A percentile compares a stretch with the other conserved stretches of the same genome.
Evolutionary conservation across 2,797 vertebrate species (phyloP).

Genomic region (Sebastes goodei): DNA sequence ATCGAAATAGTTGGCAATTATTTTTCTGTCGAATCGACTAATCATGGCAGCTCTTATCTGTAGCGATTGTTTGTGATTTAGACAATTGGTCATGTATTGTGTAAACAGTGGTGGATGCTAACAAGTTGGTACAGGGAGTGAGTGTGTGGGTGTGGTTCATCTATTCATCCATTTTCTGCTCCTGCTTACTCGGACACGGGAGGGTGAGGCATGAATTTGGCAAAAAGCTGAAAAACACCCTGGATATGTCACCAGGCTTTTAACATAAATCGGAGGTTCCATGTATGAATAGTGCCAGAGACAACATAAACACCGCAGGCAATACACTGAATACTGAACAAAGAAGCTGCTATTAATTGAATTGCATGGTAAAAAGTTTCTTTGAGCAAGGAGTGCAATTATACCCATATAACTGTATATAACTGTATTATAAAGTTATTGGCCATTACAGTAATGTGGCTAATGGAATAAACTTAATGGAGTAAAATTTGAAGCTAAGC

Average conservation of each 20-base stretch:
- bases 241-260: background rate
- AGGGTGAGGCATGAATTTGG: background rate
- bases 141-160: background rate
- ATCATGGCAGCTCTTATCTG: too few relatives aligned
- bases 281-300: background rate
- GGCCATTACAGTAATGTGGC: background rate
- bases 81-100: rapidly evolving
- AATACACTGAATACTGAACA: background rate
- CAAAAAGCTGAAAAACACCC: background rate
- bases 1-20: too few relatives aligned
- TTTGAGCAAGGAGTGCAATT: background rate
- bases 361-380: background rate
- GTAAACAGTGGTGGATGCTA: background rate
- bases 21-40: too few relatives aligned
- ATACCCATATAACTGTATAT: background rate
- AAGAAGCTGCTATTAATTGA: background rate
- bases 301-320: background rate
- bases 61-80: too few relatives aligned
- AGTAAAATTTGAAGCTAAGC: background rate
- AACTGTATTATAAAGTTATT: background rate
- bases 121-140: background rate
- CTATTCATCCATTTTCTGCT: background rate
- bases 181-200: too few relatives aligned
- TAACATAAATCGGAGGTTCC: background rate
- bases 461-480: background rate